Conservation (phyloP, 2,113 vertebrate genomes). For the Pachypanchax playfairii region DNA sequence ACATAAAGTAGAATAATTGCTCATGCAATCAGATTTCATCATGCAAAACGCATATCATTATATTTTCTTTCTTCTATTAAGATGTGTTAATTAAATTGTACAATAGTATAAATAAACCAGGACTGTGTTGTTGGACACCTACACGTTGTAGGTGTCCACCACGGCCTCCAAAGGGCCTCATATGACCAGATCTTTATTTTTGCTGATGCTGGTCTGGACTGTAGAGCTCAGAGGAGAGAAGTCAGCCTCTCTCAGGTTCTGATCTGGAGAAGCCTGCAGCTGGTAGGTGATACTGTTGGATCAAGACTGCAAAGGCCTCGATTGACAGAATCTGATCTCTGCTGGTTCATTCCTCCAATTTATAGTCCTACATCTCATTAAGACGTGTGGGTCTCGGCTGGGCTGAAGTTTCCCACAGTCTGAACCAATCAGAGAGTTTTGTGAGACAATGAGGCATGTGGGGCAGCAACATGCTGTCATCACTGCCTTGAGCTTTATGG, state of each 20-base stretch:
- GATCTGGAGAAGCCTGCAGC: conserved; percentile 26
- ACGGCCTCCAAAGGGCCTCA: conserved; percentile 62
- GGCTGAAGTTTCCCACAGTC: conserved; percentile 74
- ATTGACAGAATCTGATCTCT: conserved; percentile 62
- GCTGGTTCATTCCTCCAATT: conserved; percentile 66
- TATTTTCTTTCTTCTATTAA: conserved; percentile 37
- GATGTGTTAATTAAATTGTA: no score
- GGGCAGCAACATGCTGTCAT: conserved; percentile 31
- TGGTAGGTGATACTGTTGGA: conserved; percentile 58
- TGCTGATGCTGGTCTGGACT: conserved; percentile 19
- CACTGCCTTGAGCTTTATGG: conserved; percentile 60
- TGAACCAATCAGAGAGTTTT: conserved; percentile 70
- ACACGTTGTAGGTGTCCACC: conserved; percentile 55
- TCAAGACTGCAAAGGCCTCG: conserved; percentile 64
- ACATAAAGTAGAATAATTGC: neutral
- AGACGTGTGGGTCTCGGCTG: conserved; percentile 74
- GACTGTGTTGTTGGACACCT: no score
- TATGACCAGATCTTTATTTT: conserved; percentile 42
- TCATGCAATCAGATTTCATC: conserved; percentile 19
- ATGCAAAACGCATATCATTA: conserved; percentile 45
- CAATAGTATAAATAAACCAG: no score
- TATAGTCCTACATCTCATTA: conserved; percentile 78
- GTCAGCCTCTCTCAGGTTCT: conserved; percentile 25
- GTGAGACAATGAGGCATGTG: conserved; percentile 53
- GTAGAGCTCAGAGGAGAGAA: conserved; percentile 22